Percentiles rank a stretch among this genome's conserved stretches.
phyloP scores from a whole-genome alignment of 2,797 vertebrate species.

The Hypotaenidia okinawae region DNA sequence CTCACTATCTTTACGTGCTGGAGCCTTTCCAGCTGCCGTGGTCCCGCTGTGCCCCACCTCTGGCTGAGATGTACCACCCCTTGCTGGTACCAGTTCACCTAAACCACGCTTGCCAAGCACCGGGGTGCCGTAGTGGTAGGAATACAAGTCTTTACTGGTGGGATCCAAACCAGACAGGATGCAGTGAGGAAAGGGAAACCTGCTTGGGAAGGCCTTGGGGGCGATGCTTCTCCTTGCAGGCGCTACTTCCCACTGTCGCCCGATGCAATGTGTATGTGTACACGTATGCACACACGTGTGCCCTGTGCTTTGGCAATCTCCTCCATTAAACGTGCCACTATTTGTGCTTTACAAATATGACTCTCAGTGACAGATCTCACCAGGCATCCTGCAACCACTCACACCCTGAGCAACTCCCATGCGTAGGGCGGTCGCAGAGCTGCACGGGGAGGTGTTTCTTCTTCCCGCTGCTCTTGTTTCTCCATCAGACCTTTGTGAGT shows the following conservation, averaged over 20 bases:
- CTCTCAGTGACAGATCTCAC: accelerated
- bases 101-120: background rate
- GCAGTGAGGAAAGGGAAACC: background rate
- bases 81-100: background rate
- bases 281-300: accelerated
- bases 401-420: accelerated
- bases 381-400: accelerated
- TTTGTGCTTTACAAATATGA: background rate
- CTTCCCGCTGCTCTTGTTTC: background rate
- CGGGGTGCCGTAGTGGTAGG: accelerated
- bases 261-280: no score
- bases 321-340: accelerated
- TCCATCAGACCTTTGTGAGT: background rate
- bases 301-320: background rate
- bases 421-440: accelerated
- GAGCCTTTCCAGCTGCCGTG: accelerated
- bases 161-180: background rate
- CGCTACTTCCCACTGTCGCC: no score
- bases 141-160: no score
- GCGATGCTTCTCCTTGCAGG: background rate
- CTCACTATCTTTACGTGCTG: accelerated
- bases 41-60: background rate
- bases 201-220: background rate
- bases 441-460: accelerated
- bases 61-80: background rate